phyloP scores from a whole-genome alignment of 1,140 invertebrate species.

The Drosophila rhopaloa region DNA sequence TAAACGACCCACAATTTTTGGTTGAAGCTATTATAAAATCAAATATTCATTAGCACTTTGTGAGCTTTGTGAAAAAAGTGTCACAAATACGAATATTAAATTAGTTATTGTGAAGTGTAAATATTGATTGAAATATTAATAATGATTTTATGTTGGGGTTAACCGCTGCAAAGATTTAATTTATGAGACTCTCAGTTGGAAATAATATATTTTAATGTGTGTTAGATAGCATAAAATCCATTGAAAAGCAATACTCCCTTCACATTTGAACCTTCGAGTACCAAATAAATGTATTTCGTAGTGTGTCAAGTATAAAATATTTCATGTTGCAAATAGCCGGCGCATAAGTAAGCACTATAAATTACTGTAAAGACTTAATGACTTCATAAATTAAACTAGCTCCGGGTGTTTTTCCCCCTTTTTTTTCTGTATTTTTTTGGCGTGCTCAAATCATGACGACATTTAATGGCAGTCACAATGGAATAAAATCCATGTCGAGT shows the following conservation, averaged over 20 bases:
- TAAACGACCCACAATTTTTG: background rate
- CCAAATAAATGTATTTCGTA: background rate
- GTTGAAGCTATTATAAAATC: background rate
- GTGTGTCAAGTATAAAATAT: background rate
- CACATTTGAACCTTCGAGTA: background rate
- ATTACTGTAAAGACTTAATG: constrained; percentile 34
- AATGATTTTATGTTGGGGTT: too few relatives aligned
- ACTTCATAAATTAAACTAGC: constrained; percentile 41
- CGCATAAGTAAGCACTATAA: constrained; percentile 15
- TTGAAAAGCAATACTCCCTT: background rate
- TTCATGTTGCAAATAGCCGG: constrained; percentile 11
- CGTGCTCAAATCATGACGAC: constrained; percentile 14
- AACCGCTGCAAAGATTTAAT: too few relatives aligned
- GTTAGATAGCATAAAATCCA: too few relatives aligned
- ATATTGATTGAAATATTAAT: too few relatives aligned
- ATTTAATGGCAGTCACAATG: constrained; percentile 39
- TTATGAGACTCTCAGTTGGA: too few relatives aligned
- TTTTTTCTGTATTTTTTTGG: background rate
- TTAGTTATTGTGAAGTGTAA: background rate
- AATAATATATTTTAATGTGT: too few relatives aligned
- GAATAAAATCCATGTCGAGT: constrained; percentile 36
- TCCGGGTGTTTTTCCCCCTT: background rate
- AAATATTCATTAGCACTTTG: constrained; percentile 1
- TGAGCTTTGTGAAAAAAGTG: background rate
- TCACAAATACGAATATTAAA: background rate